A percentile compares a stretch with the other conserved stretches of the same genome.
These are phyloP conservation scores for Sialia sialis DNA, from an alignment of 2,113 vertebrate genomes.

Conservation along the genomic window DNA sequence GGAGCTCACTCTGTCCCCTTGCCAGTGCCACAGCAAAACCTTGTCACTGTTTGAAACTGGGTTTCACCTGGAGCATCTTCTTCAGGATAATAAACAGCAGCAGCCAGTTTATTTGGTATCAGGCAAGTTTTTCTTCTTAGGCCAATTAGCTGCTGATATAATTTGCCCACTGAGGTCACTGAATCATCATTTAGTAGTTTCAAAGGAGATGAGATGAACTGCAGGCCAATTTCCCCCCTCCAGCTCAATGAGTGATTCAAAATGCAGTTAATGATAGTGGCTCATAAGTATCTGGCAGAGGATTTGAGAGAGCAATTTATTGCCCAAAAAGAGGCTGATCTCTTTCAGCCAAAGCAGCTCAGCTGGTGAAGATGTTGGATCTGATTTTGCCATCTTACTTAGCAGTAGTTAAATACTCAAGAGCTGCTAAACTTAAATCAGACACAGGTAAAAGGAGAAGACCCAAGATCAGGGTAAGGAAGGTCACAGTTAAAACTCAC, in stretches of 20 bases:
- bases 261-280: constrained; percentile 9
- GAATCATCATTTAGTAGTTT: constrained; percentile 35
- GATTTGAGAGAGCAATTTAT: neutral
- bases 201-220: constrained; percentile 3
- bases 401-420: neutral
- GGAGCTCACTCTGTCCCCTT: neutral
- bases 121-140: constrained; percentile 12
- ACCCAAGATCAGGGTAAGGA: neutral
- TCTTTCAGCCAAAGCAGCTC: neutral
- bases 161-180: constrained; percentile 35
- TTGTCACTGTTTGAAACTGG: neutral
- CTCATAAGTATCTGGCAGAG: constrained; percentile 2
- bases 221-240: neutral
- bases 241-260: neutral
- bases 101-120: neutral
- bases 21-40: neutral
- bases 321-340: neutral
- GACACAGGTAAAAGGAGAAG: neutral
- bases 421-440: neutral
- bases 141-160: constrained; percentile 24
- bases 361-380: neutral
- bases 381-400: neutral
- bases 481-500: neutral
- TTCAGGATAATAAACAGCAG: neutral
- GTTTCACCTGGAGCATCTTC: neutral